Conservation (phyloP, 2,888 invertebrate species). For the Rhogogaster chlorosoma region DNA sequence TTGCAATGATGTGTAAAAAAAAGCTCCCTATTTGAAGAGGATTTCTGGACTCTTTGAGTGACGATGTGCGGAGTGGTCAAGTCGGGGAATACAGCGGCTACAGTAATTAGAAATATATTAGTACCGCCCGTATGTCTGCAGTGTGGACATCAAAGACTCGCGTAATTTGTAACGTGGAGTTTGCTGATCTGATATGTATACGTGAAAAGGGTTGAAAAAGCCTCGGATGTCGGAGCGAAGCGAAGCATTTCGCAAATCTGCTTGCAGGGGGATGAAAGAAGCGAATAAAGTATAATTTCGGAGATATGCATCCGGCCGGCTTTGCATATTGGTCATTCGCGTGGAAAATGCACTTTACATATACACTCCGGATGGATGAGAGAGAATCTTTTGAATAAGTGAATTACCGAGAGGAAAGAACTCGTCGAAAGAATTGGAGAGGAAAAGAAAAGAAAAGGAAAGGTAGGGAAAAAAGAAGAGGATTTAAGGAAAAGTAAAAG, state of each 20-base stretch:
- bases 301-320: slow-evolving; percentile 58
- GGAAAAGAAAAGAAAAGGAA: neutral
- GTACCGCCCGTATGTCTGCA: slow-evolving; percentile 8
- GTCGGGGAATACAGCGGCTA: neutral
- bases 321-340: slow-evolving; percentile 61
- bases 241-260: neutral
- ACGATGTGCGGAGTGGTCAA: neutral
- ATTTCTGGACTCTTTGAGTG: neutral
- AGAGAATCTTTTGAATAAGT: slow-evolving; percentile 41
- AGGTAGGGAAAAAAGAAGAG: neutral
- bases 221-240: neutral
- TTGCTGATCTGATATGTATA: neutral
- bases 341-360: slow-evolving; percentile 59
- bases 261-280: neutral
- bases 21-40: neutral
- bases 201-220: neutral
- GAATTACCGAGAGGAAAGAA: slow-evolving; percentile 56
- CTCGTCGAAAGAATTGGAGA: slow-evolving; percentile 13
- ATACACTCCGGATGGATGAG: slow-evolving; percentile 1
- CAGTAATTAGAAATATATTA: slow-evolving; percentile 5
- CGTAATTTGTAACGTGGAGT: neutral
- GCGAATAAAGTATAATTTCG: slow-evolving; percentile 6
- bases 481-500: neutral
- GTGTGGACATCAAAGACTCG: neutral
- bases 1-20: neutral